Percentiles rank a stretch among this genome's conserved stretches.
These are phyloP conservation scores for Nothoprocta pentlandii DNA, from an alignment of 2,113 vertebrate species.

Conservation along the genomic window DNA sequence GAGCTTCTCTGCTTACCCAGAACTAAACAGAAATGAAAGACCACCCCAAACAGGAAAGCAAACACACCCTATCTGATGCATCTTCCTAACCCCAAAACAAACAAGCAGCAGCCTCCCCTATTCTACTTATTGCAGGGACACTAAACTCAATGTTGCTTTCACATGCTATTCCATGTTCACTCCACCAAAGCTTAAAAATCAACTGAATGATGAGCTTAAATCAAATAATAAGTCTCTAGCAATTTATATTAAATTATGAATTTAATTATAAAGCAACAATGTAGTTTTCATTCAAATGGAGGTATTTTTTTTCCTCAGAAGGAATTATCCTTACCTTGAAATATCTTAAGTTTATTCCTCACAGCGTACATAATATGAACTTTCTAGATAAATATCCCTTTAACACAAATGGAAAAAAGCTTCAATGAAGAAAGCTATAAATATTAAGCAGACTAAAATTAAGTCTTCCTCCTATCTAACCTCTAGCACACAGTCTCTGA, in stretches of 20 bases:
- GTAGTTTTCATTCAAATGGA: background rate
- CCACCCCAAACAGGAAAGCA: constrained; percentile 61
- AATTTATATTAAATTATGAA: constrained; percentile 6
- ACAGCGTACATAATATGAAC: background rate
- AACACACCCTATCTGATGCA: constrained; percentile 22
- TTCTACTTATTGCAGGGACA: constrained; percentile 37
- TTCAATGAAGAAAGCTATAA: constrained; percentile 34
- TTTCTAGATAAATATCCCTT: constrained; percentile 28
- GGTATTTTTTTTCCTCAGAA: background rate
- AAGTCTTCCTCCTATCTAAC: constrained; percentile 48
- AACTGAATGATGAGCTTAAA: background rate
- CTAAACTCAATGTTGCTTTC: background rate
- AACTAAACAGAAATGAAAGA: constrained; percentile 65
- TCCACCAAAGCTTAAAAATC: background rate
- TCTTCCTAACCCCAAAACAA: constrained; percentile 54
- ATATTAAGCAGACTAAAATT: constrained; percentile 46
- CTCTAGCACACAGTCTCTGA: constrained; percentile 29
- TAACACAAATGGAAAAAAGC: background rate
- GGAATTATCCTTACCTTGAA: background rate
- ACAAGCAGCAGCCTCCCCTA: background rate
- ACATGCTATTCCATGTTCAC: background rate
- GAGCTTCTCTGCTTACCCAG: constrained; percentile 24
- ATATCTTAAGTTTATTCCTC: background rate
- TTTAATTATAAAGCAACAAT: background rate
- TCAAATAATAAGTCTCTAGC: background rate